Conservation (phyloP, 2,888 invertebrate species). For the Eurytoma adleriae region DNA sequence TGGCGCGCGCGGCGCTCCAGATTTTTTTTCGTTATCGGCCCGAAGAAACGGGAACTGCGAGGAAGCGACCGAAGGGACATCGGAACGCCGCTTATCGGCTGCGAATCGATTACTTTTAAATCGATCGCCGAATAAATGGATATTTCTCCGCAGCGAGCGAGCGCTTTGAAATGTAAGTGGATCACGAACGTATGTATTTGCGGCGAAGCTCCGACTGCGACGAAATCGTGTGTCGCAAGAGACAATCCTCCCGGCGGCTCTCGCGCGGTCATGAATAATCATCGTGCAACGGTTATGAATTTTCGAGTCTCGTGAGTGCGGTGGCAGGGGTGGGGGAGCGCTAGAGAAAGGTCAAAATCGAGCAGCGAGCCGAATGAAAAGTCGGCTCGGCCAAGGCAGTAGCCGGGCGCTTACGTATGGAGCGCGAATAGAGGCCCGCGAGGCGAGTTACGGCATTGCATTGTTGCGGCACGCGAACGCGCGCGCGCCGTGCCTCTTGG, state of each 20-base stretch:
- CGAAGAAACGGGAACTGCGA: not conserved
- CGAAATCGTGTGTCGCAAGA: constrained; percentile 21
- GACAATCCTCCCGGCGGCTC: not conserved
- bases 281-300: too few species aligned
- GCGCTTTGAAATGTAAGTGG: constrained; percentile 35
- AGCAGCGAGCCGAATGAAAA: too few species aligned
- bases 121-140: constrained; percentile 32
- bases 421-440: constrained; percentile 1
- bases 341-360: too few species aligned
- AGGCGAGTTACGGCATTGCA: constrained; percentile 61
- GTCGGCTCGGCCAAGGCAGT: too few species aligned
- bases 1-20: too few species aligned
- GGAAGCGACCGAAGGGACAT: not conserved
- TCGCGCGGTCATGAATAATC: constrained; percentile 3
- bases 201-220: not conserved
- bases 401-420: too few species aligned
- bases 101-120: constrained; percentile 29
- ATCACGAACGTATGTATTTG: not conserved
- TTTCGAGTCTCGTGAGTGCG: too few species aligned
- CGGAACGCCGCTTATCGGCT: too few species aligned
- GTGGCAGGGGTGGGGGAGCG: too few species aligned
- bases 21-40: not conserved
- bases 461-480: constrained; percentile 56
- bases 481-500: constrained; percentile 57
- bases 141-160: not conserved